A percentile compares a stretch with the other conserved stretches of the same genome.
phyloP scores from a whole-genome alignment of 1,140 invertebrate genomes.

The Lutraria rhynchaena region DNA sequence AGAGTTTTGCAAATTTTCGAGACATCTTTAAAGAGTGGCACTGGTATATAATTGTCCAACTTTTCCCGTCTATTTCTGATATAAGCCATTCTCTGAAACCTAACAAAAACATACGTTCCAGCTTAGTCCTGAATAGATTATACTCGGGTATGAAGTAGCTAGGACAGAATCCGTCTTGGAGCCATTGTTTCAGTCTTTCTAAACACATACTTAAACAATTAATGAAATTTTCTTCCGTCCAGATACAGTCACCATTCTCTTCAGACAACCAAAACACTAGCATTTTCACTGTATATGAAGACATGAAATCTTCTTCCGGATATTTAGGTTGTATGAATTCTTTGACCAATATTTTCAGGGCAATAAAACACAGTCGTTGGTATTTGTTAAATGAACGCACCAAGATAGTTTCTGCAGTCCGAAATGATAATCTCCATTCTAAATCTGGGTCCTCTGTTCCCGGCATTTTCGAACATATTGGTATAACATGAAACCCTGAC shows the following conservation, averaged over 20 bases:
- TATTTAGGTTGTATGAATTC: background rate
- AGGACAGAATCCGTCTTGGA: background rate
- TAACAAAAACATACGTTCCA: background rate
- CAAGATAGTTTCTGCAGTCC: background rate
- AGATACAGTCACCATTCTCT: background rate
- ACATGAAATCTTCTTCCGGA: constrained; percentile 11
- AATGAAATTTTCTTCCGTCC: background rate
- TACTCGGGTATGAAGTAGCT: constrained; percentile 1
- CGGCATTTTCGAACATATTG: background rate
- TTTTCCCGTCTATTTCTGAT: background rate
- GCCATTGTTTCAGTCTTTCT: background rate
- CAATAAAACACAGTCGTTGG: background rate
- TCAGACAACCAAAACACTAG: background rate
- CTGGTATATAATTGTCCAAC: background rate
- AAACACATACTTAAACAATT: background rate
- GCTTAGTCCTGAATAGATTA: background rate
- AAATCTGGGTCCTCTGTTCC: background rate
- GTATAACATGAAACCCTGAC: background rate
- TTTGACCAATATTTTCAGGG: background rate
- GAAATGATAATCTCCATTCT: constrained; percentile 7
- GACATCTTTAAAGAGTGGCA: no score
- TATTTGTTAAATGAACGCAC: background rate
- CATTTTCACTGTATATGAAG: constrained; percentile 1
- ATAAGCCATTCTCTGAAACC: constrained; percentile 3
- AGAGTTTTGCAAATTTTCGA: no score